Evolutionary conservation across 2,888 invertebrate species (phyloP).

Genomic region (Morpho achilles): DNA sequence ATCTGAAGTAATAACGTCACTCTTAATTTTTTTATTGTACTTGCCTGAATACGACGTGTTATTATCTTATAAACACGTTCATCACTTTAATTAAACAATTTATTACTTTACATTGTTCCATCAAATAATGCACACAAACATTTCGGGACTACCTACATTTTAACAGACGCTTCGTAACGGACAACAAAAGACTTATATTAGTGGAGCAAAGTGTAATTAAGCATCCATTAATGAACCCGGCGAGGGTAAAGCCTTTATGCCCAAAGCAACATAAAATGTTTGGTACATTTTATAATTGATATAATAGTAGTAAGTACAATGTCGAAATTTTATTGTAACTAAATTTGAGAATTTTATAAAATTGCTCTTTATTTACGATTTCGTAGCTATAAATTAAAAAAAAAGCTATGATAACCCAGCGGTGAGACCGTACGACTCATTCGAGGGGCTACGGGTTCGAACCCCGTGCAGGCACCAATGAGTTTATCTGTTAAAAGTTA

Average conservation of each 20-base stretch:
- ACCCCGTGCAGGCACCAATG: too few relatives aligned
- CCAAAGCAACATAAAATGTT: slow-evolving; percentile 29
- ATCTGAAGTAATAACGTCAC: too few relatives aligned
- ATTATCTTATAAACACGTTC: neutral
- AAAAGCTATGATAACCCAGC: too few relatives aligned
- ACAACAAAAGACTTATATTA: slow-evolving; percentile 52
- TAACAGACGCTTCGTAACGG: slow-evolving; percentile 18
- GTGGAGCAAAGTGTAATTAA: slow-evolving; percentile 61
- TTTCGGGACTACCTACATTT: slow-evolving; percentile 8
- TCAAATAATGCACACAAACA: slow-evolving; percentile 5
- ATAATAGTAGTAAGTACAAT: neutral
- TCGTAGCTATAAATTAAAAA: too few relatives aligned
- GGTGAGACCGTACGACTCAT: too few relatives aligned
- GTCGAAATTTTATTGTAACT: neutral
- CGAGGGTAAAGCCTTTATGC: slow-evolving; percentile 28
- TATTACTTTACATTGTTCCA: slow-evolving; percentile 12
- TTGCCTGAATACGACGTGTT: too few relatives aligned
- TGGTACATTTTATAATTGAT: slow-evolving; percentile 7
- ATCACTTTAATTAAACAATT: slow-evolving; percentile 14
- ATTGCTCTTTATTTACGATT: too few relatives aligned
- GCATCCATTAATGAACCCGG: slow-evolving; percentile 54
- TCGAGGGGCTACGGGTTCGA: too few relatives aligned
- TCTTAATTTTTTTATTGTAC: too few relatives aligned
- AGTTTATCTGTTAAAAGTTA: too few relatives aligned
- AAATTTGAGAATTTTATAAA: neutral